Evolutionary conservation across 2,797 vertebrate species (phyloP), one percentile per base, ranked within the genome.

Genomic region (Moxostoma hubbsi): DNA sequence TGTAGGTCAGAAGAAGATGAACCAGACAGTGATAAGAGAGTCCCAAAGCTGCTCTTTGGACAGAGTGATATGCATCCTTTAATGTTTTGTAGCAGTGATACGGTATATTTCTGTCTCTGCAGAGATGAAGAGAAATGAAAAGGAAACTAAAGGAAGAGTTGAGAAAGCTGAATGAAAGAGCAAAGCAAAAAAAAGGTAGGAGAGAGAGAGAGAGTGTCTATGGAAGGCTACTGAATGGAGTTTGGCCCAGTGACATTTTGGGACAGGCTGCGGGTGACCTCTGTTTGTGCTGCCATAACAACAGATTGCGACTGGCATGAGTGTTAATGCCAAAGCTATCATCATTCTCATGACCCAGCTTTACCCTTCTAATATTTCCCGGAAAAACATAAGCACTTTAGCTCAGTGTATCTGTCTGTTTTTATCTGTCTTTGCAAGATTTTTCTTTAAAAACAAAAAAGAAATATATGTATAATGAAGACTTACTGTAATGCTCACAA

Each of bases 261-360:
- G 70, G 57, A 50, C n/a, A 1, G 64, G 24, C 36, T 47, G 43
- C 5, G 9, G 46, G 55, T 82, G 81, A 82, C 81, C 75, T 63
- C 57, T 62, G 55, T 62, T 61, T 82, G 75, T 58, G 71, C 55
- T 82, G 80, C 72, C 73, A 82, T 75, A 71, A 63, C 75, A 71
- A 79, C 83, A 79, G 80, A 75, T 78, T 71, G 66, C 18, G 53
- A 53, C 43, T 61, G 50, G 58, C 18, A 10, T 18, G 82, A 66
- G 4, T 36, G 65, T 67, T 68, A 59, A 75, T 79, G 50, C 50
- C 51, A 79, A 69, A 68, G 51, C 45, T 36, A 53, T 75, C 57
- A 36, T 66, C 18, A 57, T 58, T 24, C 51, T 46, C 15, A n/a
- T 68, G 67, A 45, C 75, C 54, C 68, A 69, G 18, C 68, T 47